Conservation (phyloP, 2,797 vertebrate species). For the Staurois parvus region DNA sequence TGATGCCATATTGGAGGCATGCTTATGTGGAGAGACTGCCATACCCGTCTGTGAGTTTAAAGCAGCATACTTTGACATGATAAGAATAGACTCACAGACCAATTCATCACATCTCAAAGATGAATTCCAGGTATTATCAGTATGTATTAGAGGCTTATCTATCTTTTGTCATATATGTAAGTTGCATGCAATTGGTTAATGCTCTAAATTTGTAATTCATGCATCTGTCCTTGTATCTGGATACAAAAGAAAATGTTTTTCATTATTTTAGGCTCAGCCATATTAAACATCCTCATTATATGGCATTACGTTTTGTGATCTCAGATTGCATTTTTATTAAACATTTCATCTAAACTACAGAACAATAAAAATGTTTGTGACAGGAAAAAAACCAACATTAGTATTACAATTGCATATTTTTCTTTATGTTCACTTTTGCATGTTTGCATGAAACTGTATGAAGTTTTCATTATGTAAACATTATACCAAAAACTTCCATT, state of each 20-base stretch:
- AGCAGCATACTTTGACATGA: slow-evolving; percentile 98
- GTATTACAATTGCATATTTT: not conserved
- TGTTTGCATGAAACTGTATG: not conserved
- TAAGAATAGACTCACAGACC: slow-evolving; percentile 98
- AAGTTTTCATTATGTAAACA: not conserved
- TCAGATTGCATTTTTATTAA: not conserved
- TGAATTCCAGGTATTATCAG: slow-evolving; percentile 92
- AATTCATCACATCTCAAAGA: slow-evolving; percentile 99
- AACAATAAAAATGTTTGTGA: not conserved
- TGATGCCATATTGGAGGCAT: slow-evolving; percentile 97
- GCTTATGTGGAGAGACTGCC: slow-evolving; percentile 97
- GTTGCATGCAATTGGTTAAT: not conserved
- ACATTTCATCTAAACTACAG: not conserved
- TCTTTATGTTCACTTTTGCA: not conserved
- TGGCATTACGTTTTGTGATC: too few relatives aligned
- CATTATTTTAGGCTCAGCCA: too few relatives aligned
- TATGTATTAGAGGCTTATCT: slow-evolving; percentile 57
- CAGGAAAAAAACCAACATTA: not conserved
- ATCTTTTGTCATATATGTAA: slow-evolving; percentile 25
- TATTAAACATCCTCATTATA: too few relatives aligned
- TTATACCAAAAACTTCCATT: not conserved
- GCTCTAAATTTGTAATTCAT: not conserved
- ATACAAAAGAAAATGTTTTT: not conserved
- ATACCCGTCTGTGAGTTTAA: slow-evolving; percentile 98
- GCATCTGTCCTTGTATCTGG: not conserved